Conservation (phyloP, 2,113 vertebrate genomes). For the Spilogale gracilis region DNA sequence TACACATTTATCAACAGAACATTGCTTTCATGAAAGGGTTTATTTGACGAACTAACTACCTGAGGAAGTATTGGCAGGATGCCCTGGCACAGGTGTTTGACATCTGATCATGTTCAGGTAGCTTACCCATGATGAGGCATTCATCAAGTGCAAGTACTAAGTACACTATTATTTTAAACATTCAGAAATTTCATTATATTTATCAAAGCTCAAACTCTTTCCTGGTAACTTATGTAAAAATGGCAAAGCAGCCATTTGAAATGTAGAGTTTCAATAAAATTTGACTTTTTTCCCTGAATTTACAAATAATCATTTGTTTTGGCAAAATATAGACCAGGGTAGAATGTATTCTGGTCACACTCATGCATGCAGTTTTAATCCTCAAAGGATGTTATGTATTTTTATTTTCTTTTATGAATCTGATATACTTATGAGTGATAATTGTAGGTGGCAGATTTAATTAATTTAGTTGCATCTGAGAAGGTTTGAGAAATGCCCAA, state of each 20-base stretch:
- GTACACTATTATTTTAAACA: background rate
- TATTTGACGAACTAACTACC: background rate
- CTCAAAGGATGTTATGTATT: background rate
- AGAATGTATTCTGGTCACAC: background rate
- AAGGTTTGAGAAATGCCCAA: background rate
- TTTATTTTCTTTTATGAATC: background rate
- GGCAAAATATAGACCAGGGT: background rate
- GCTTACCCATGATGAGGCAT: background rate
- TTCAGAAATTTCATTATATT: background rate
- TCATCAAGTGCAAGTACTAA: background rate
- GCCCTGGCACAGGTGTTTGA: background rate
- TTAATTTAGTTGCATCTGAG: background rate
- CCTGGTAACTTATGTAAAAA: background rate
- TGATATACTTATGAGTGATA: background rate
- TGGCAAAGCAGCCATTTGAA: background rate
- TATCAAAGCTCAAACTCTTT: background rate
- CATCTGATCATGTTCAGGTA: background rate
- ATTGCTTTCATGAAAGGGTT: background rate
- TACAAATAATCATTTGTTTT: background rate
- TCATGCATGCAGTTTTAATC: background rate
- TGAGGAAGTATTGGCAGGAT: background rate
- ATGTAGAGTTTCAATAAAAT: background rate
- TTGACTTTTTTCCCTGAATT: background rate
- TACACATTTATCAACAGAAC: background rate
- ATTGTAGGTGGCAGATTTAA: background rate